Percentiles rank a stretch among this genome's conserved stretches.
Evolutionary conservation across 2,797 vertebrate species (phyloP).

Genomic region (Loris lydekkerianus): DNA sequence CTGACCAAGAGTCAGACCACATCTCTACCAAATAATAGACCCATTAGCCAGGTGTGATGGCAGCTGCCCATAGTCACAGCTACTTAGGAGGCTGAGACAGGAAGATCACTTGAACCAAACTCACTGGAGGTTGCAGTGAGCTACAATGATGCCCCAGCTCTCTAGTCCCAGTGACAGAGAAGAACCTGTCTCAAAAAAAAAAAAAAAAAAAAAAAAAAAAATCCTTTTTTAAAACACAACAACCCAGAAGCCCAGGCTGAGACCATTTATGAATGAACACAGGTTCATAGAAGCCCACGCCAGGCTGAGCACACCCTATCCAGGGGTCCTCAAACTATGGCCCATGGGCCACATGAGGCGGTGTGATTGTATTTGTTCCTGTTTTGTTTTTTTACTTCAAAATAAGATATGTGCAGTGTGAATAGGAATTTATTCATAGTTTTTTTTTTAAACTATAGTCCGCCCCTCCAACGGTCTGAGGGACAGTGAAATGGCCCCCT

Average conservation of each 20-base stretch:
- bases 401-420: no score
- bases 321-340: no score
- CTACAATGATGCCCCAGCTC: neutral
- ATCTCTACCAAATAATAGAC: neutral
- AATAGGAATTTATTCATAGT: no score
- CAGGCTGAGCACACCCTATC: neutral
- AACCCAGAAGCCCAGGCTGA: neutral
- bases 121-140: neutral
- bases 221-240: neutral
- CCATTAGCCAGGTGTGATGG: neutral
- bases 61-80: neutral
- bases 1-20: neutral
- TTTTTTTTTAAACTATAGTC: no score
- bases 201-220: neutral
- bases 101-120: neutral
- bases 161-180: neutral
- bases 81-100: neutral
- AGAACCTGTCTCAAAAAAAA: neutral
- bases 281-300: neutral
- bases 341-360: no score
- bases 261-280: neutral
- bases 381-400: no score
- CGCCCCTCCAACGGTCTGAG: no score
- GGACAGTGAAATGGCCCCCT: no score
- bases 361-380: no score